These are phyloP conservation scores for Cynocephalus volans DNA, from an alignment of 2,113 vertebrate genomes.

Conservation along the genomic window DNA sequence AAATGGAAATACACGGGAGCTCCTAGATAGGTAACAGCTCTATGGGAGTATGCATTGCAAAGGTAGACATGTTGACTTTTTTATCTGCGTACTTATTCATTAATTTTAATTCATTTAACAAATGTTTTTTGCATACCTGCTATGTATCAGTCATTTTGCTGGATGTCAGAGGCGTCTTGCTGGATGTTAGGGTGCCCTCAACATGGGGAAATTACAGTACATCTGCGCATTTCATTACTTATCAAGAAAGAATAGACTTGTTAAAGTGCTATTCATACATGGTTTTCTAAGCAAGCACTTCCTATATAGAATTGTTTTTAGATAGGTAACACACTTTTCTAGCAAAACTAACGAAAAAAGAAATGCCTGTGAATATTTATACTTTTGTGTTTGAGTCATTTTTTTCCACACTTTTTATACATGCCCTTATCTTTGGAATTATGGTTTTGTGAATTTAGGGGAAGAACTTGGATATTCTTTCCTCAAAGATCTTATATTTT, in stretches of 20 bases:
- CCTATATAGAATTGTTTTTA: not conserved
- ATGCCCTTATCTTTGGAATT: conserved; percentile 41
- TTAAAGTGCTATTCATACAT: conserved; percentile 7
- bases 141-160: conserved; percentile 2
- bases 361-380: not conserved
- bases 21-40: not conserved
- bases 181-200: conserved; percentile 29
- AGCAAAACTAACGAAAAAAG: not conserved
- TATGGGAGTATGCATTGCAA: not conserved
- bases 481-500: not conserved
- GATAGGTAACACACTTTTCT: not conserved
- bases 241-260: not conserved
- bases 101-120: not conserved
- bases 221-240: conserved; percentile 44
- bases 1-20: not conserved
- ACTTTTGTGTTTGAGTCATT: not conserved
- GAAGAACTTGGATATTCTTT: conserved; percentile 45
- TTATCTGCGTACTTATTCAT: not conserved
- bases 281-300: conserved; percentile 33
- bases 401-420: not conserved
- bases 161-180: not conserved
- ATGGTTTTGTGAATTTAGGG: not conserved
- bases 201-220: not conserved
- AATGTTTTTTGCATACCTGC: not conserved
- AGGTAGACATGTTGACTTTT: not conserved